A percentile compares a stretch with the other conserved stretches of the same genome.
Conservation (phyloP, 2,797 vertebrate species). For the Ptychobarbus kaznakovi region DNA sequence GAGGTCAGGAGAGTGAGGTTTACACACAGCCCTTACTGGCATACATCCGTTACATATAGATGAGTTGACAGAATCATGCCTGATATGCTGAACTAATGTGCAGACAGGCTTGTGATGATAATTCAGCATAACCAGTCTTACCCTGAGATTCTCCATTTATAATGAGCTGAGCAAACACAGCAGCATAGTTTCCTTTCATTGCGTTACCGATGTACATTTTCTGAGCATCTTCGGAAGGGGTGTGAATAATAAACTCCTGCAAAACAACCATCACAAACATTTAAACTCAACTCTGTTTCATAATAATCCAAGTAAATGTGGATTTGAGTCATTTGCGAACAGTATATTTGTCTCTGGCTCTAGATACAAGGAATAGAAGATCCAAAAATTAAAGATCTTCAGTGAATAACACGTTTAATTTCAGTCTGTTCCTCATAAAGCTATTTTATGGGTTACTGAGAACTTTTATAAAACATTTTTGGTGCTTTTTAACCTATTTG, state of each 20-base stretch:
- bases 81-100: background rate
- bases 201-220: conserved; percentile 76
- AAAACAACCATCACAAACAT: conserved; percentile 20
- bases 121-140: conserved; percentile 36
- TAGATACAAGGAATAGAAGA: background rate
- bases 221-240: conserved; percentile 64
- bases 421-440: background rate
- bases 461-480: background rate
- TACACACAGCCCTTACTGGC: too few relatives aligned
- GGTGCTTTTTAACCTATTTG: background rate
- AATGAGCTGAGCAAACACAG: conserved; percentile 74
- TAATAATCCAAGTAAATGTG: background rate
- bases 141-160: conserved; percentile 68
- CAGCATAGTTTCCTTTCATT: conserved; percentile 66
- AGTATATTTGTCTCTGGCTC: background rate
- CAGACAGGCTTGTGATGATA: background rate
- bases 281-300: background rate
- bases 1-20: too few relatives aligned
- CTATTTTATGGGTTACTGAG: background rate
- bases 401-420: background rate
- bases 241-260: conserved; percentile 75
- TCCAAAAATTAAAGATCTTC: background rate
- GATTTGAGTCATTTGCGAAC: background rate
- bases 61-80: background rate
- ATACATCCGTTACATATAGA: too few relatives aligned